Evolutionary conservation across 2,797 vertebrate genomes (phyloP), one percentile per base, ranked within the genome.

Genomic region (Acipenser oxyrinchus): DNA sequence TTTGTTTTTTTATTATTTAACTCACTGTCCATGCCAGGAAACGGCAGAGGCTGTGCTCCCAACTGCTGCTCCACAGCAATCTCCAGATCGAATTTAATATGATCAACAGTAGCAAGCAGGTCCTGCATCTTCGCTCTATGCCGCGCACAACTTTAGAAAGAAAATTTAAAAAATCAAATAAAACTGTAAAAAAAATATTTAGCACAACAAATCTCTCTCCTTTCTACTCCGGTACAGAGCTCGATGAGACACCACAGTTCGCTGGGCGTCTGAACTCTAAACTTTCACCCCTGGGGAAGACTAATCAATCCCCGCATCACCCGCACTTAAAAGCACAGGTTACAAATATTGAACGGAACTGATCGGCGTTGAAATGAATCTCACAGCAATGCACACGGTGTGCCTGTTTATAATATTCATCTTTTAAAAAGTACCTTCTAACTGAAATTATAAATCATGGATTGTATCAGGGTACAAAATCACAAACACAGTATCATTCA

Each of bases 1-100:
- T 10, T 11, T 6, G 13, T 6, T 57, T 11, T 71, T 11, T 6
- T 11, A 48, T 11, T 6, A 7, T 13, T 10, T 2, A 57, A 92
- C 96, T 94, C 86, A 99, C 96, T 98, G 86, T 99, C 96, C 96
- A 99, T 99, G 82, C 96, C 95, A 57, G 72, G 55, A 73, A 73
- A 66, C 8, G n/a, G 6, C 51, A 58, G 48, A 60, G 37, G 57
- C 65, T 68, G 63, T 68, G 49, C 11, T 66, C 62, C 6, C 67
- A 1, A 0, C 6, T 23, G 6, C 12, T 73, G 23, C 74, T 73
- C 7, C 63, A 50, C 6, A 70, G 62, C 18, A 10, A 49, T 37
- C 23, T 37, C 23, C 23, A 37, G 23, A 37, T 37, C 23, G 23
- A 37, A 37, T 37, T 37, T 37, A 37, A 37, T 37, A 37, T 37